These are phyloP conservation scores for Aricia agestis DNA, from an alignment of 1,140 invertebrate species.

Conservation along the genomic window DNA sequence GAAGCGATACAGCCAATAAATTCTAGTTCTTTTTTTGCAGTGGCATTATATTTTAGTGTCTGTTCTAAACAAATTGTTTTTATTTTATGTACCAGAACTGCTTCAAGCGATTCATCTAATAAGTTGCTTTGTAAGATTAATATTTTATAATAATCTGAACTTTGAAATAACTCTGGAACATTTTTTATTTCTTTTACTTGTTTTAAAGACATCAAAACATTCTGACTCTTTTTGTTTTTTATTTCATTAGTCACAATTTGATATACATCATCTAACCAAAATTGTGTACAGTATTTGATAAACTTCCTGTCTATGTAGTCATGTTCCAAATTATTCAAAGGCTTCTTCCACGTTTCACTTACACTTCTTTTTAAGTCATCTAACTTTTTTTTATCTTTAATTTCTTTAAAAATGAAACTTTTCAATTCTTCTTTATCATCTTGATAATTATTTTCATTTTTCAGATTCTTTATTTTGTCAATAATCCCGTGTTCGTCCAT, in stretches of 20 bases:
- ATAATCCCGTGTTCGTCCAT: background rate
- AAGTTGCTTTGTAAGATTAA: constrained; percentile 14
- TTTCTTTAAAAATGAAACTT: constrained; percentile 8
- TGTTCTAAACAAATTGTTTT: constrained; percentile 4
- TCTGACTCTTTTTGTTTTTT: background rate
- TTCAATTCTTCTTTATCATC: background rate
- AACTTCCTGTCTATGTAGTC: constrained; percentile 19
- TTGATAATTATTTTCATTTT: background rate
- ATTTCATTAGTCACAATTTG: constrained; percentile 5
- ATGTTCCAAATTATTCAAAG: constrained; percentile 14
- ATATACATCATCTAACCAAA: constrained; percentile 14
- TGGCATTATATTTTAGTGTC: background rate
- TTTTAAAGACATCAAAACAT: constrained; percentile 1
- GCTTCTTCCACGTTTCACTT: background rate
- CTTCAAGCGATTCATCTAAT: background rate
- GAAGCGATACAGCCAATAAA: constrained; percentile 7
- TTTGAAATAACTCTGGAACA: background rate
- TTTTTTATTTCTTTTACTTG: background rate
- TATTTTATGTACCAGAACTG: background rate
- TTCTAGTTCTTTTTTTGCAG: constrained; percentile 19
- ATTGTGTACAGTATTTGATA: constrained; percentile 16
- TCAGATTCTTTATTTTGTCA: background rate
- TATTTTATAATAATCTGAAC: constrained; percentile 14
- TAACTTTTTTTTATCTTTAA: constrained; percentile 5
- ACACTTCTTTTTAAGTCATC: constrained; percentile 10